Base-by-base conservation (phyloP, 1,140 invertebrate species). In the Leptestheria dahalacensis region DNA sequence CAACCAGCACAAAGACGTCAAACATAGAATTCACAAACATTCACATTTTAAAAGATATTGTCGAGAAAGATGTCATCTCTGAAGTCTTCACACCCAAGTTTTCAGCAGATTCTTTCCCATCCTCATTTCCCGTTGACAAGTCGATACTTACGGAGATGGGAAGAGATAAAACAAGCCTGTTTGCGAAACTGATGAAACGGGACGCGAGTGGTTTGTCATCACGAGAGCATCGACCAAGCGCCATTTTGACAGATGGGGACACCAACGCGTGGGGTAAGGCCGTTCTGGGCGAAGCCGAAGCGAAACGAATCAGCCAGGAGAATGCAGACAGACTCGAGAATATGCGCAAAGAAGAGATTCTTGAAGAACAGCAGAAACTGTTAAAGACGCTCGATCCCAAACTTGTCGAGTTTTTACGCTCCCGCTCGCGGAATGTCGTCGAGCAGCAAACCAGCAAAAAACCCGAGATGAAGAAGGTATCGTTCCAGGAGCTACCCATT, bases 291-390 rank as follows among this genome's bases (percentile, higher is more conserved):
- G 77, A 79, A 64, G 74, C 77, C 24, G 68, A 76, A 52, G 72
- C 76, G 61, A 55, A 65, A 55, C 66, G 67, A 61, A 86, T 91
- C 65, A 85, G 91, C 65, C 67, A 76, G 62, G 81, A 86, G 71
- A 93, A 92, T 72, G 21, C 84, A 0, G 69, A 79, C 65, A 72
- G 78, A 59, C 66, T 93, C 1, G 73, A 72, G 29, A 67, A 75
- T 66, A 88, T 93, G 85, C 78, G 77, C 1, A 68, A 80, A 61
- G 75, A 82, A 60, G 84, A 94, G 67, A 91, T 93, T 63, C 65
- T 85, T 20, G 72, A 77, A 54, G 87, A 90, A 71, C 79, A 82
- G 66, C 68, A 81, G 61, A 81, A 83, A 67, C 65, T 91, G 2
- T 69, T 80, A 15, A 61, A 77, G 21, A 77, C 70, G 12, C 67